Evolutionary conservation across 2,888 invertebrate species (phyloP).

Genomic region (Calliopum simillimum): DNA sequence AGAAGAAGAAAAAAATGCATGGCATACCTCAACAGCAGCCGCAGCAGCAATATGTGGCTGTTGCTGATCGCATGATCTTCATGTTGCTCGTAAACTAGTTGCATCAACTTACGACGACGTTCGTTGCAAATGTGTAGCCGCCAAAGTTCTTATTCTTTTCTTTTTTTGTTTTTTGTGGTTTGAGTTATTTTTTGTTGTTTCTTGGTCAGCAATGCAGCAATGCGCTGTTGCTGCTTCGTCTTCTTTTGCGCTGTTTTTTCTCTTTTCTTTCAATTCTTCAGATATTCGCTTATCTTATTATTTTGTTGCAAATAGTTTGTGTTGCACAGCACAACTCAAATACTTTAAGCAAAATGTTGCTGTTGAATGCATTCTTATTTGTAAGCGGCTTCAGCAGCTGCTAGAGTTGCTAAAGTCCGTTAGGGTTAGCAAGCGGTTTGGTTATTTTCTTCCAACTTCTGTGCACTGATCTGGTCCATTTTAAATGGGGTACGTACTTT

Average conservation of each 20-base stretch:
- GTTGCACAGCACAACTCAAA: slow-evolving; percentile 8
- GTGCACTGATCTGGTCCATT: too few species aligned
- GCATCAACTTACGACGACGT: background rate
- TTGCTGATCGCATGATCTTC: slow-evolving; percentile 26
- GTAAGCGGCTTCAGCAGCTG: too few species aligned
- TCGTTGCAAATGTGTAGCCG: slow-evolving; percentile 23
- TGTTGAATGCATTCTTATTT: background rate
- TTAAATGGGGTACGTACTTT: too few species aligned
- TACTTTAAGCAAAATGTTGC: slow-evolving; percentile 12
- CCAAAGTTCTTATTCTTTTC: slow-evolving; percentile 1
- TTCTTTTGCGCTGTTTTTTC: background rate
- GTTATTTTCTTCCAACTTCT: too few species aligned
- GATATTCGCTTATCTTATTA: slow-evolving; percentile 21
- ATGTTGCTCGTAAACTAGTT: slow-evolving; percentile 36
- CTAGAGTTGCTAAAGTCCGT: too few species aligned
- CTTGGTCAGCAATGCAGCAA: slow-evolving; percentile 48
- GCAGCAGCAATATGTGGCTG: background rate
- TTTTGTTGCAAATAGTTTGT: slow-evolving; percentile 14
- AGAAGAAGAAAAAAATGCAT: background rate
- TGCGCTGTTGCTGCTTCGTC: slow-evolving; percentile 50
- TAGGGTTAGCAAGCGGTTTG: too few species aligned
- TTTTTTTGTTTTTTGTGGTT: background rate
- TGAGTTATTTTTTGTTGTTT: slow-evolving; percentile 31
- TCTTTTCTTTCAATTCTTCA: slow-evolving; percentile 20
- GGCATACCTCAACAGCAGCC: background rate